phyloP scores from a whole-genome alignment of 2,888 invertebrate genomes.

The Neocrepidodera transversa region DNA sequence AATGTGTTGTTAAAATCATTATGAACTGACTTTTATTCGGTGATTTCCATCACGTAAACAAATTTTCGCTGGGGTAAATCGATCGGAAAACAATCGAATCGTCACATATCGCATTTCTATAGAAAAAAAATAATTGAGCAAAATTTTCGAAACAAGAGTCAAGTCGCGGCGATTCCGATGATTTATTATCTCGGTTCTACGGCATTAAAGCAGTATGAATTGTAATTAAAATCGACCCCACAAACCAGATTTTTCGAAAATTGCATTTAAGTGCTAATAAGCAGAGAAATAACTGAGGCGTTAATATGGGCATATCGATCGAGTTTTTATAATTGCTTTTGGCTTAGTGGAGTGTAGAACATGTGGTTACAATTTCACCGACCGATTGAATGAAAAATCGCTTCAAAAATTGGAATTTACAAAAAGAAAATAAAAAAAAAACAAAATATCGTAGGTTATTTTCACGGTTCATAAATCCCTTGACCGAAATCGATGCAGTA shows the following conservation, averaged over 20 bases:
- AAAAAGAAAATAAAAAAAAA: neutral
- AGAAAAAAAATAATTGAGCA: neutral
- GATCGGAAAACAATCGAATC: neutral
- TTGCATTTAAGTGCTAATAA: slow-evolving; percentile 23
- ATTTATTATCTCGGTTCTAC: neutral
- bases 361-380: neutral
- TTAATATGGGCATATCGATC: slow-evolving; percentile 18
- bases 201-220: neutral
- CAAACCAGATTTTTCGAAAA: slow-evolving; percentile 10
- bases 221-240: slow-evolving; percentile 16
- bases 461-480: neutral
- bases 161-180: neutral
- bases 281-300: slow-evolving; percentile 13
- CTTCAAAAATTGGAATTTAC: neutral
- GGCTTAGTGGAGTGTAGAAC: slow-evolving; percentile 13
- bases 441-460: neutral
- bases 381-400: neutral
- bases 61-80: neutral
- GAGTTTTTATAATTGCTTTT: slow-evolving; percentile 15
- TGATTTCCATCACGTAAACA: too few species aligned
- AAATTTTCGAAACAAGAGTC: neutral
- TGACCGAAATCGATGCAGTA: neutral
- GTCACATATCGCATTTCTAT: neutral
- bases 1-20: too few species aligned
- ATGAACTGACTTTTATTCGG: too few species aligned